Conservation (phyloP, 2,888 invertebrate species). For the Drosophila mulleri region DNA sequence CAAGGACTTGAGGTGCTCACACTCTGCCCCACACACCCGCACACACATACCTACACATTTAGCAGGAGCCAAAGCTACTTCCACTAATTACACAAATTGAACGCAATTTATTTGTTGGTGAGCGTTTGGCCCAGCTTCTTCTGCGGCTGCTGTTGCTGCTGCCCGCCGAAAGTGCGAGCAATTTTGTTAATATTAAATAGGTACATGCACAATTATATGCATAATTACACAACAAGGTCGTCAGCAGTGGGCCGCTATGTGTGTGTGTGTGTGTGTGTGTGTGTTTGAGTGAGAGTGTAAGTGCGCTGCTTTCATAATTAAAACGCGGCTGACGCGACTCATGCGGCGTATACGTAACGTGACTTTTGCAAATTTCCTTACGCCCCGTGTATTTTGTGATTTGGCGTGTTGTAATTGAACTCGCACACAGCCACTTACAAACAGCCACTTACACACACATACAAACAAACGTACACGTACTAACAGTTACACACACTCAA, state of each 20-base stretch:
- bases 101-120: conserved; percentile 64
- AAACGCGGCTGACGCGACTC: conserved; percentile 48
- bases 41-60: not conserved
- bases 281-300: not conserved
- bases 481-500: not conserved
- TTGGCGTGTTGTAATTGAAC: conserved; percentile 58
- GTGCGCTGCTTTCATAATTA: conserved; percentile 55
- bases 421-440: conserved; percentile 10
- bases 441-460: conserved; percentile 5
- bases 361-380: conserved; percentile 34
- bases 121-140: conserved; percentile 25
- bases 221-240: conserved; percentile 65
- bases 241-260: conserved; percentile 16
- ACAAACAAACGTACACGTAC: not conserved
- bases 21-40: not conserved
- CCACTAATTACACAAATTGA: conserved; percentile 76
- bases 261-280: conserved; percentile 16
- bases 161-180: conserved; percentile 58
- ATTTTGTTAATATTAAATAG: conserved; percentile 70
- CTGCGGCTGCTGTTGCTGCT: conserved; percentile 38
- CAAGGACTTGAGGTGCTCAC: conserved; percentile 18
- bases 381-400: conserved; percentile 14
- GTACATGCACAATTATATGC: conserved; percentile 76
- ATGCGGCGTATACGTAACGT: conserved; percentile 65
- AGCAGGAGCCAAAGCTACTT: conserved; percentile 49